Base-by-base conservation (phyloP, 2,888 invertebrate species). In the Drosophila subquinaria region DNA sequence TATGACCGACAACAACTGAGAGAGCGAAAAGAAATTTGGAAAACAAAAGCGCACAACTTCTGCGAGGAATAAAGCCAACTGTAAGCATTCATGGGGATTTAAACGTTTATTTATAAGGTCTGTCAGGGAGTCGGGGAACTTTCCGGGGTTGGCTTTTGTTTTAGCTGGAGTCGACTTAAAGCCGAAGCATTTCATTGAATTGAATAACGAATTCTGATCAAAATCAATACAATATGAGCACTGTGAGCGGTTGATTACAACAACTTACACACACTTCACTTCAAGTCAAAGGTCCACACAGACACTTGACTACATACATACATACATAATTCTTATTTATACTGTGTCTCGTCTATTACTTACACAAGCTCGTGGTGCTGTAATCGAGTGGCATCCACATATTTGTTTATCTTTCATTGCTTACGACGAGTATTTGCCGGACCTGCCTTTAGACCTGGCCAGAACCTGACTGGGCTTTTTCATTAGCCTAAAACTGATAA, bases 11-110 rank as follows among this genome's bases (percentile, higher is more conserved):
- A 51, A 70, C 67, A 51, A 70, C 67, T 15, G 33, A n/a, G 55
- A 79, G 67, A 78, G 66, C 64, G 72, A 76, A 87, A 88, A 80
- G 68, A 88, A 87, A 76, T 77, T 81, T 76, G 70, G 73, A 84
- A 88, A 85, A 89, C 88, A 90, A 86, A 90, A 90, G 89, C 88
- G 83, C 55, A 82, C 69, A 88, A 84, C 77, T 80, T 81, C 66
- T 61, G 64, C 61, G 56, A 64, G 52, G 75, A 76, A 87, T 87
- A 83, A 87, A 87, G 85, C 79, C 88, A 90, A 89, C 90, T 88
- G 88, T 82, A 87, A 86, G 86, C 85, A 86, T 90, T 90, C 88
- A 90, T 85, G 88, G 82, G 87, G 90, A 90, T 73, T 90, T 90
- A 87, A 87, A 89, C 90, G 90, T 84, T 90, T 87, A 90, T 87